Base-by-base conservation (phyloP, 2,888 invertebrate genomes). In the Allophyes oxyacanthae region DNA sequence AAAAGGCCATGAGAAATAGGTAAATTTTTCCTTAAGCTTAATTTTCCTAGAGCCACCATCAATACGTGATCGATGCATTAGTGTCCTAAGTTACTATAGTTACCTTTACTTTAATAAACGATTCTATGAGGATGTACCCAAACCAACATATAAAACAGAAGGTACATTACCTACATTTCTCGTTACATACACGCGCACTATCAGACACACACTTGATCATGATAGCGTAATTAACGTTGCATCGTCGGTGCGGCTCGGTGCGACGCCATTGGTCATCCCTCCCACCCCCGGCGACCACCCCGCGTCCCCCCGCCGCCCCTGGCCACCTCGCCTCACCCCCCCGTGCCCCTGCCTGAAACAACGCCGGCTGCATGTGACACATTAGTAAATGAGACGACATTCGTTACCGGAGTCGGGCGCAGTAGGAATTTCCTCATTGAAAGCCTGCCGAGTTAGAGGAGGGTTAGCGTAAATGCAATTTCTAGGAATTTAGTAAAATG, bases 341-440 rank as follows among this genome's bases (percentile, higher is more conserved):
- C 64, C 63, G 63, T 62, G 73, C 75, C 64, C 67, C 79, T 78
- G 84, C 48, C 69, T 85, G 91, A 91, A 93, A 92, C 92, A 92
- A 91, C 92, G 85, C 89, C 91, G 93, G 88, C 90, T 94, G 94
- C 91, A 89, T 94, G 92, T 93, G 94, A 94, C 94, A 94, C 93
- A 94, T 94, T 94, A 94, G 94, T 94, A 94, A 92, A 94, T 94
- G 94, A 94, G 94, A 89, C 89, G 84, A 91, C 94, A 94, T 94
- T 94, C 92, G 92, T 94, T 94, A 94, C 88, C 84, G 87, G 60
- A 71, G 74, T 6, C 28, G 28, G 8, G 28, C 72, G 79, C 77
- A 89, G 88, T 87, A 66, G 73, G 91, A 90, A 90, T 92, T 94
- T 82, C 79, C 85, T 82, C 86, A 82, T 86, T 81, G 83, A 77